Base-by-base conservation (phyloP, 1,140 invertebrate genomes). In the Chrysomallon squamiferum region DNA sequence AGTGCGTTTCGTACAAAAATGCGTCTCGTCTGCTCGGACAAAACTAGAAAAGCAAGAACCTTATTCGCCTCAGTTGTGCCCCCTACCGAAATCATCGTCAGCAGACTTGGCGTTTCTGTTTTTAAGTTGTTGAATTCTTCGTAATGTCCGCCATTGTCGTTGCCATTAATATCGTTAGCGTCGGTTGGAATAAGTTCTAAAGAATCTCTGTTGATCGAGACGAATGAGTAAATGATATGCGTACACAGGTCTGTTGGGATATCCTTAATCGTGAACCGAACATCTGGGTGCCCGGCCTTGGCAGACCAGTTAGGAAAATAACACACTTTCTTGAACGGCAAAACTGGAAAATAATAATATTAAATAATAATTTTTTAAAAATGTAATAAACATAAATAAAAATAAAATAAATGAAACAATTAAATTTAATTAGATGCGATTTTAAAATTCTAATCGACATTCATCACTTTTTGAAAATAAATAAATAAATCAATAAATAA, bases 11-110 rank as follows among this genome's bases (percentile, higher is more conserved):
- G 15, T 2, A 25, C 30, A 41, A 62, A 66, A 0, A 5, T 30
- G 1, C 0, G 3, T 18, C 41, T 49, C 1, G 52, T 18, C 25
- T 20, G 4, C 0, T 5, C 3, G 6, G 11, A 95, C 22, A 52
- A 33, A 33, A 71, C 52, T 59, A 76, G 63, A 47, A 70, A 67
- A 32, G 71, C 95, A 88, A 97, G 96, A 4, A 94, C 94, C 0
- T 92, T 94, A 0, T 93, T 95, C n/a, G 94, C 95, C 72, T 96
- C 94, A 15, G 93, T 93, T 94, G 94, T 96, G 6, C 95, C 95
- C 62, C 95, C 95, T 62, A 97, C 93, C 3, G 95, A 93, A 38
- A 97, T 83, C 3, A 97, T 84, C 65, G 96, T 91, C 88, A 96
- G 95, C 43, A 97, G 86, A 68, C 94, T 91, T 0, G 94, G 92